Percentiles rank a stretch among this genome's conserved stretches.
phyloP scores from a whole-genome alignment of 2,113 vertebrate species.

The Pterocles orientalis region DNA sequence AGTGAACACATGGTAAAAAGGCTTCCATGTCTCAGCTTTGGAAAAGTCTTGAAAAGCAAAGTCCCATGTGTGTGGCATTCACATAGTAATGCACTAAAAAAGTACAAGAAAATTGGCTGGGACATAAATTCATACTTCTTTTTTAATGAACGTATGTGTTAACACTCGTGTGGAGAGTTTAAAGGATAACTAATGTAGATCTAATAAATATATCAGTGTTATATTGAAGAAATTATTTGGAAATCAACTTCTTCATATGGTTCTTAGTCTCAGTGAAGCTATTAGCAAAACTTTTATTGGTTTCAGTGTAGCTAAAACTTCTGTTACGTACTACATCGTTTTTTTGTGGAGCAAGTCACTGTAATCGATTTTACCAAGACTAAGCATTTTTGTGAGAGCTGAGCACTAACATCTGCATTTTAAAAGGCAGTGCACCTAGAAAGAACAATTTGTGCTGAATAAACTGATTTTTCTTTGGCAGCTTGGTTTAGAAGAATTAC shows the following conservation, averaged over 20 bases:
- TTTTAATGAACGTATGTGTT: not conserved
- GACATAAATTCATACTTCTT: not conserved
- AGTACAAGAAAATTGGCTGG: not conserved
- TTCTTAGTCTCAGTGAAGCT: not conserved
- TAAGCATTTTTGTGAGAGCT: not conserved
- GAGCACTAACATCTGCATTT: not conserved
- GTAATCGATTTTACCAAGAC: not conserved
- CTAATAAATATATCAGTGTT: not conserved
- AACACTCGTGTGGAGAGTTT: not conserved
- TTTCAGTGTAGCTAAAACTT: not conserved
- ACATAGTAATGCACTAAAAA: not conserved
- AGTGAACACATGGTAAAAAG: conserved; percentile 30
- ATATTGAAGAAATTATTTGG: not conserved
- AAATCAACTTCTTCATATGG: not conserved
- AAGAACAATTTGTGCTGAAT: not conserved
- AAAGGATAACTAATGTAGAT: not conserved
- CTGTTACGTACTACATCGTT: not conserved
- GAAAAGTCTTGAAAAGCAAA: conserved; percentile 17
- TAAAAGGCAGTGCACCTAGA: not conserved
- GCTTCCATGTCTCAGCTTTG: conserved; percentile 36
- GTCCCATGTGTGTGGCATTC: not conserved
- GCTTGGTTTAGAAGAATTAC: not conserved
- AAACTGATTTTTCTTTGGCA: not conserved
- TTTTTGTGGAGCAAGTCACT: not conserved
- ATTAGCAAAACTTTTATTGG: not conserved